Evolutionary conservation across 2,888 invertebrate genomes (phyloP).

Genomic region (Zaprionus obscuricornis): DNA sequence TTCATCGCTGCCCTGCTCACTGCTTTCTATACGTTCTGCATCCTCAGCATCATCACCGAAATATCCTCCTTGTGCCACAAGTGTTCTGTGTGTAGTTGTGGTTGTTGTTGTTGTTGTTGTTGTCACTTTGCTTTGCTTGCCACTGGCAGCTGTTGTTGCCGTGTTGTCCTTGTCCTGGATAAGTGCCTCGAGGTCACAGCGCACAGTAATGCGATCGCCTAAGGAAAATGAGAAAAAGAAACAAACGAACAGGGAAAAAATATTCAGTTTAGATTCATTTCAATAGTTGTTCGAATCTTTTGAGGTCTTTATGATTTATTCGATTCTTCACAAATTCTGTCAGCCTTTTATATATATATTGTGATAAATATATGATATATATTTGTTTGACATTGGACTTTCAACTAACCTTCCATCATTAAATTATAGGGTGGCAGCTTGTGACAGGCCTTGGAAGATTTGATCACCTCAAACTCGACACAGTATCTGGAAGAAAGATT

Average conservation of each 20-base stretch:
- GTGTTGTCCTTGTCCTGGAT: constrained; percentile 82
- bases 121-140: constrained; percentile 19
- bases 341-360: too few relatives aligned
- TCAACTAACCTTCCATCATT: constrained; percentile 88
- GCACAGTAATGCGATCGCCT: constrained; percentile 91
- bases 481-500: constrained; percentile 89
- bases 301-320: too few relatives aligned
- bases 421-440: constrained; percentile 89
- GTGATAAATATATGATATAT: neutral
- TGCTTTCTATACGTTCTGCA: constrained; percentile 28
- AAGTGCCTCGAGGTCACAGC: constrained; percentile 92
- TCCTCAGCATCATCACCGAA: constrained; percentile 21
- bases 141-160: neutral
- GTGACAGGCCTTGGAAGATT: constrained; percentile 92
- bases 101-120: constrained; percentile 53
- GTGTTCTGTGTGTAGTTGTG: constrained; percentile 35
- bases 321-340: too few relatives aligned
- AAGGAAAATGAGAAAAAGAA: constrained; percentile 46
- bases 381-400: neutral
- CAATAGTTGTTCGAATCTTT: too few relatives aligned
- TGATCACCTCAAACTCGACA: constrained; percentile 92
- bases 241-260: too few relatives aligned
- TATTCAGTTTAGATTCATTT: too few relatives aligned
- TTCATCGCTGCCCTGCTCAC: constrained; percentile 56
- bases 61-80: constrained; percentile 10